phyloP scores from a whole-genome alignment of 2,113 vertebrate species.

The Eulacestoma nigropectus region DNA sequence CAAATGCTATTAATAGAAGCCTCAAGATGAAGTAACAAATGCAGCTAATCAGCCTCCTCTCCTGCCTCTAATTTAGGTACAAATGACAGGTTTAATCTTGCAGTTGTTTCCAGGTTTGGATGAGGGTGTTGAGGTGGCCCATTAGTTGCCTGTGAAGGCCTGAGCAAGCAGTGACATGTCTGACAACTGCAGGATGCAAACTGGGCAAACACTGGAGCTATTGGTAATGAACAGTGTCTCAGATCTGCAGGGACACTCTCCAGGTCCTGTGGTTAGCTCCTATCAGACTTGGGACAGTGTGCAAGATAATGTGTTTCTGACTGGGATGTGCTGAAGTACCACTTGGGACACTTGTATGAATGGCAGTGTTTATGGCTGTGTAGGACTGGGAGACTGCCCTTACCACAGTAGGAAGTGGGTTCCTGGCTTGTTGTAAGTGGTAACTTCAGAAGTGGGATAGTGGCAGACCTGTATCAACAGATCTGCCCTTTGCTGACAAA shows the following conservation, averaged over 20 bases:
- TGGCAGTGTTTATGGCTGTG: background rate
- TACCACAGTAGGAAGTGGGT: background rate
- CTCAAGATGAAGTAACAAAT: background rate
- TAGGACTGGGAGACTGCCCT: background rate
- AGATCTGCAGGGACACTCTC: background rate
- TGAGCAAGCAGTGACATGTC: background rate
- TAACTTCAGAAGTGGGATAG: background rate
- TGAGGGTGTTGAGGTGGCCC: background rate
- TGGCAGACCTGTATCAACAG: background rate
- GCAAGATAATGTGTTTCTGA: background rate
- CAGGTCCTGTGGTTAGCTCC: background rate
- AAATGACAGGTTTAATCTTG: slow-evolving; percentile 24
- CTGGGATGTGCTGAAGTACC: background rate
- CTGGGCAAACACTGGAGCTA: background rate
- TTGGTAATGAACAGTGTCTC: background rate
- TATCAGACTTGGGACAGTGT: background rate
- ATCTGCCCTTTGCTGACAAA: background rate
- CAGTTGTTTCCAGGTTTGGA: slow-evolving; percentile 7
- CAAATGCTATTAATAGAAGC: slow-evolving; percentile 23
- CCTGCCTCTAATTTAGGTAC: background rate
- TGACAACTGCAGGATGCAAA: background rate
- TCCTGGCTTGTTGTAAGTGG: background rate
- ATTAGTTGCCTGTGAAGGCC: background rate
- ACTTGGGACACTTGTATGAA: background rate
- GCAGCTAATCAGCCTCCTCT: background rate